Evolutionary conservation across 2,113 vertebrate genomes (phyloP).

Genomic region (Corvus moneduloides): DNA sequence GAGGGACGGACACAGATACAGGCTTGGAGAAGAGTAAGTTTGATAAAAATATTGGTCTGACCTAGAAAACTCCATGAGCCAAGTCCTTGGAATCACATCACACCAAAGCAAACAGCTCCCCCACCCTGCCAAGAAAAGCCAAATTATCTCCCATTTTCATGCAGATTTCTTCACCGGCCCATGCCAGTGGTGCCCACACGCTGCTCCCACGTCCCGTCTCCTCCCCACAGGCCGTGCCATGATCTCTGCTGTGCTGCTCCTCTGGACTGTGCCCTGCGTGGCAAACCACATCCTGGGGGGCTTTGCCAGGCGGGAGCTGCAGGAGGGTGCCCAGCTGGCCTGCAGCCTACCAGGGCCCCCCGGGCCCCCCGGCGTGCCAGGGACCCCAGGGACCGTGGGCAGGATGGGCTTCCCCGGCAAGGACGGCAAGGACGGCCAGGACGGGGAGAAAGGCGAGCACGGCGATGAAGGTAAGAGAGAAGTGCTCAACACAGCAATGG

Average conservation of each 20-base stretch:
- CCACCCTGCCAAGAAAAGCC: background rate
- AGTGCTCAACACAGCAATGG: accelerated
- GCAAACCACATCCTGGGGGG: slow-evolving; percentile 75
- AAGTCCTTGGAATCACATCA: background rate
- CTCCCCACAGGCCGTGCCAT: slow-evolving; percentile 73
- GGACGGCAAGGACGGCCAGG: slow-evolving; percentile 88
- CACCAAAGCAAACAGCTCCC: background rate
- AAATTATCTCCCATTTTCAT: background rate
- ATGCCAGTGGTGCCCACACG: accelerated
- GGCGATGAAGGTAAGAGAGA: slow-evolving; percentile 82
- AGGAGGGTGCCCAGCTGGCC: slow-evolving; percentile 79
- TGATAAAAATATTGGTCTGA: background rate
- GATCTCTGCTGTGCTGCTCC: slow-evolving; percentile 78
- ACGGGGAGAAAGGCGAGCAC: slow-evolving; percentile 82
- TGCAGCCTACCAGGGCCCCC: slow-evolving; percentile 89
- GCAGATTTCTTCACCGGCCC: accelerated
- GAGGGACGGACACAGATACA: background rate
- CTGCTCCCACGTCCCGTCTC: background rate
- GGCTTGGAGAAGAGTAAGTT: background rate
- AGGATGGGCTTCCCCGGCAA: slow-evolving; percentile 88
- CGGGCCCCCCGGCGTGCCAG: slow-evolving; percentile 80
- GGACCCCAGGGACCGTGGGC: slow-evolving; percentile 80
- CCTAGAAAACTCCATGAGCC: background rate
- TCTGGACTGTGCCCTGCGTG: slow-evolving; percentile 77
- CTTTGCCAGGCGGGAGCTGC: slow-evolving; percentile 66